Percentiles rank a stretch among this genome's conserved stretches.
phyloP scores from a whole-genome alignment of 2,113 vertebrate genomes.

The Sylvia atricapilla region DNA sequence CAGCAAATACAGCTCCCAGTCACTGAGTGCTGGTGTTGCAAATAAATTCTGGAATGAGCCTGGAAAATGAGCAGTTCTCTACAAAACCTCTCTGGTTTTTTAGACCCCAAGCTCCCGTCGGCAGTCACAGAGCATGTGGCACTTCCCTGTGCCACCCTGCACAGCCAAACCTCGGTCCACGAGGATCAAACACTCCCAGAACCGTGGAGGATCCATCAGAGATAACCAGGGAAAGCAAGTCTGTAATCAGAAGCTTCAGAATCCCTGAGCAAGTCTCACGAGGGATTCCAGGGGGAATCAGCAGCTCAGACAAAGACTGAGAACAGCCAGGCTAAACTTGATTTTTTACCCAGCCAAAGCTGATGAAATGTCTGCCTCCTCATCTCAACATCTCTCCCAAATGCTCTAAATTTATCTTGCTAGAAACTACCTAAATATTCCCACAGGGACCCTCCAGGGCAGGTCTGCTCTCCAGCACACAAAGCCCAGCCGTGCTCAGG shows the following conservation, averaged over 20 bases:
- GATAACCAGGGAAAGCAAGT: background rate
- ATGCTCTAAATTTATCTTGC: background rate
- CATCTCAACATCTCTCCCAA: background rate
- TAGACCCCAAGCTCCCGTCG: fast-evolving
- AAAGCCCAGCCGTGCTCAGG: background rate
- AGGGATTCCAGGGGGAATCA: background rate
- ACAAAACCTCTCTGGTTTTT: background rate
- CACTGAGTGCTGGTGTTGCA: background rate
- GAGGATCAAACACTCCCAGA: background rate
- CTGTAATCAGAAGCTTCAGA: background rate
- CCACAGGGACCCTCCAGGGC: background rate
- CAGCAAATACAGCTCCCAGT: background rate
- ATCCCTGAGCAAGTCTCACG: fast-evolving
- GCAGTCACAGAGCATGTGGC: fast-evolving
- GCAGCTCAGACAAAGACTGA: background rate
- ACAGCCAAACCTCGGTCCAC: fast-evolving
- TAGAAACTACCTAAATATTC: background rate
- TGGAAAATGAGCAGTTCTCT: background rate
- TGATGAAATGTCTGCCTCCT: background rate
- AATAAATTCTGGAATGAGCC: background rate
- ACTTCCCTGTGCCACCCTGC: background rate
- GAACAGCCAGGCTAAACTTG: background rate
- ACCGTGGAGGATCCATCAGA: fast-evolving
- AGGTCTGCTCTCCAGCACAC: background rate
- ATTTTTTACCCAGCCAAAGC: background rate